Evolutionary conservation across 2,888 invertebrate species (phyloP).

Genomic region (Gastracanthus pulcherrimus): DNA sequence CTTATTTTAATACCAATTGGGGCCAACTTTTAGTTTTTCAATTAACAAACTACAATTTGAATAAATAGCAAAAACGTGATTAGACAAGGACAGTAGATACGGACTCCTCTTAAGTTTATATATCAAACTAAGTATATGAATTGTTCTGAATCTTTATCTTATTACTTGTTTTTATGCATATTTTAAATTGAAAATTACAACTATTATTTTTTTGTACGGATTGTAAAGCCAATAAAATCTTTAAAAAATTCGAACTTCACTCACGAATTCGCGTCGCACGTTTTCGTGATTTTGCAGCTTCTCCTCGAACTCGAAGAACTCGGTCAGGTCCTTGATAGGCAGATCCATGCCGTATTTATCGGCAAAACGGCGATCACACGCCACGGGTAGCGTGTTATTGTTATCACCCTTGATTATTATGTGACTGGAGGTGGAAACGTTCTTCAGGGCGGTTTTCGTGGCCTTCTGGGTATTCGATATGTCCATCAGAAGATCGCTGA

Average conservation of each 20-base stretch:
- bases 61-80: too few species aligned
- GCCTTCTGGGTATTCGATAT: not conserved
- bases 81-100: too few species aligned
- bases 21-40: too few species aligned
- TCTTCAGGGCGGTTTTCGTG: not conserved
- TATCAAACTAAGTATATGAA: too few species aligned
- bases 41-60: too few species aligned
- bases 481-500: not conserved
- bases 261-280: slow-evolving; percentile 20
- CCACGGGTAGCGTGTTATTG: not conserved
- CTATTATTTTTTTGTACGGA: too few species aligned
- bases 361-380: slow-evolving; percentile 4
- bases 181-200: too few species aligned
- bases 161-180: too few species aligned
- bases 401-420: not conserved
- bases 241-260: slow-evolving; percentile 3
- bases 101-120: too few species aligned
- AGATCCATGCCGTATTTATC: slow-evolving; percentile 18
- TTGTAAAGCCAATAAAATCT: too few species aligned
- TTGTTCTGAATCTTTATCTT: too few species aligned
- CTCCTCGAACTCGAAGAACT: slow-evolving; percentile 14
- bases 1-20: too few species aligned
- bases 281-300: not conserved
- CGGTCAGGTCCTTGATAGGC: slow-evolving; percentile 5
- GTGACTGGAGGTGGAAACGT: not conserved